Evolutionary conservation across 2,113 vertebrate species (phyloP), one percentile per base, ranked within the genome.

Genomic region (Corythornis madagascariensis): DNA sequence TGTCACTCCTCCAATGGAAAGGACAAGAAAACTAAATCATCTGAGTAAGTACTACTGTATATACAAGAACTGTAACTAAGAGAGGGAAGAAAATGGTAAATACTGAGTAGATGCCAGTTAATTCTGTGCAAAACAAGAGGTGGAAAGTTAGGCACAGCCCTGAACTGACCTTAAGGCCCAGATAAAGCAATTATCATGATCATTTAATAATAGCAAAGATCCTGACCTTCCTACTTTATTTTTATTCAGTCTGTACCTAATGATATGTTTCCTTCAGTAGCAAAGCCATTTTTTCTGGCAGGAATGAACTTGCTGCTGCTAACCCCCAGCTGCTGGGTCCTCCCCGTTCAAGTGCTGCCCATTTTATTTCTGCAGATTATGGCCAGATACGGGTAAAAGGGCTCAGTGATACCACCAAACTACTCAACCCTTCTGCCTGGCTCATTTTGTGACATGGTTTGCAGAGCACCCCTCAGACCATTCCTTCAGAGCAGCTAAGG

Each of bases 21-120:
- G 20, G 53, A 40, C 28, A 86, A 89, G 48, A 79, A 85, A 89
- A 67, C 45, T 16, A 93, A 96, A 89, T 84, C 33, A 86, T 63
- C 38, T 48, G 65, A 88, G 42, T 94, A 97, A 96, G 74, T 79
- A 57, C 40, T 74, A 33, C 8, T 63, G 38, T 31, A 79, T 48
- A 78, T 86, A 70, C 52, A 94, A 78, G 79, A 66, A 64, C 52
- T 92, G 53, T 71, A 89, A 53, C 13, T 21, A 86, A 18, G 15
- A 24, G 26, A 50, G n/a, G 13, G 26, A 73, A 76, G 22, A 10
- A 76, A 73, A 66, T 53, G n/a, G 38, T 71, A 78, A 77, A 56
- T 60, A 18, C 42, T 52, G 29, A 7, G 4, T 43, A 78, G 29
- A 60, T 18, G 26, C 45, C 53, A 28, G 45, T 48, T 52, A 60